Base-by-base conservation (phyloP, 37 sponge, comb jelly and placozoan species). In the Amphimedon queenslandica region DNA sequence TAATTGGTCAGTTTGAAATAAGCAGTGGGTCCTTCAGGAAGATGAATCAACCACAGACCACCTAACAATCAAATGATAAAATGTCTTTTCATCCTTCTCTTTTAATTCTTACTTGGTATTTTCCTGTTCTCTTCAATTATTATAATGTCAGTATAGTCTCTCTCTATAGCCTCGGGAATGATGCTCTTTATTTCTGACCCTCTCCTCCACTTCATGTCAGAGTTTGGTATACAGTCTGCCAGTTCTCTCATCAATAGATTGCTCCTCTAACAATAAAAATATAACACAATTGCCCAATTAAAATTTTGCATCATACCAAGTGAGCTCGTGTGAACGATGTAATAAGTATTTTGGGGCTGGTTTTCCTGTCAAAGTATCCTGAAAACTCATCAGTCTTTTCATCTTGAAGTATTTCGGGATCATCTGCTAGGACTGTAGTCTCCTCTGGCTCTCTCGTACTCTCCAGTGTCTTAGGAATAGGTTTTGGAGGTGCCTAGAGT, bases 1-100 rank as follows among this genome's bases (percentile, higher is more conserved):
- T 90, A 88, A 53, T 63, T 83, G 32, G 93, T 85, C 13, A 98
- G 79, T 68, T 91, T 98, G 84, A 98, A 98, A 55, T 82, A 81
- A 30, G 99, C 95, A 51, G 95, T 98, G 41, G 99, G 99, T 21
- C 99, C 99, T 35, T 82, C 84, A 13, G 99, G 99, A 1, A 98
- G 74, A 58, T 98, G 99, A 41, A 79, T 63, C n/a, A 92, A 72
- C 39, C 90, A 67, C 66, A 98, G 47, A 21, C 91, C 90, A 84
- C 94, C 87, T 91, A 31, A n/a, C 1, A 41, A 40, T 36, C 24
- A 28, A 70, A 4, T 11, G 34, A n/a, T 66, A 31, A 66, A 47
- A 47, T 47, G 13, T 18, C 13, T 47, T 18, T 47, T 18, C 53
- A 47, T 47, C 13, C 13, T 18, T 13, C 13, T 18, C 13, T 13